Evolutionary conservation across 2,888 invertebrate species (phyloP), one percentile per base, ranked within the genome.

Genomic region (Protonemura montana): DNA sequence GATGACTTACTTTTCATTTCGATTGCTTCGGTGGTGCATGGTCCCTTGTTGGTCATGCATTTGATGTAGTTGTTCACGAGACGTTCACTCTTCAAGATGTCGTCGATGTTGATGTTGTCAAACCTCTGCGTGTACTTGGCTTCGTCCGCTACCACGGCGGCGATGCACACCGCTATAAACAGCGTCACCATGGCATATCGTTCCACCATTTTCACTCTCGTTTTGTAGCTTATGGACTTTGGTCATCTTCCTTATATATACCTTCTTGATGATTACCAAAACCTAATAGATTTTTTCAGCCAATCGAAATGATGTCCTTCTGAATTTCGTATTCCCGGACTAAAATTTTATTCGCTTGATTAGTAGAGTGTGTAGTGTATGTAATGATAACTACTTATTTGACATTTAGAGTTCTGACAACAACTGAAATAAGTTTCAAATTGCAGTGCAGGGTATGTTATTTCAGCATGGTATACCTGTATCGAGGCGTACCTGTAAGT

Each of bases 1-100:
- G 3, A 5, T 30, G n/a, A 95, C 95, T 95, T 91, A 96, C 96
- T 93, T 93, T 94, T 95, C 86, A 95, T 91, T 87, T 94, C 94
- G 89, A 93, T 93, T 88, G 95, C 95, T 91, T 95, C 95, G 0
- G 95, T 95, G 76, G 95, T 93, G 90, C 95, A 96, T 85, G 95
- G 94, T 89, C 94, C 94, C 88, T 93, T 92, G 88, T 93, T 94
- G 87, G 95, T 92, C 85, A 96, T 91, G 90, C 96, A 96, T 87
- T 94, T 94, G 89, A 95, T 94, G 91, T 96, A 96, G 89, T 95
- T 94, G 88, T 93, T 94, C 85, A 96, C 93, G 88, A 96, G 91
- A 89, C 95, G 92, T 89, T 94, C 94, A 90, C 94, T 95, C 84
- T 93, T 93, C 89, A 96, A 92, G 89, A 96, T 93, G 82, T 93